Base-by-base conservation (phyloP, 2,888 invertebrate genomes). In the Cremastinae sp. region DNA sequence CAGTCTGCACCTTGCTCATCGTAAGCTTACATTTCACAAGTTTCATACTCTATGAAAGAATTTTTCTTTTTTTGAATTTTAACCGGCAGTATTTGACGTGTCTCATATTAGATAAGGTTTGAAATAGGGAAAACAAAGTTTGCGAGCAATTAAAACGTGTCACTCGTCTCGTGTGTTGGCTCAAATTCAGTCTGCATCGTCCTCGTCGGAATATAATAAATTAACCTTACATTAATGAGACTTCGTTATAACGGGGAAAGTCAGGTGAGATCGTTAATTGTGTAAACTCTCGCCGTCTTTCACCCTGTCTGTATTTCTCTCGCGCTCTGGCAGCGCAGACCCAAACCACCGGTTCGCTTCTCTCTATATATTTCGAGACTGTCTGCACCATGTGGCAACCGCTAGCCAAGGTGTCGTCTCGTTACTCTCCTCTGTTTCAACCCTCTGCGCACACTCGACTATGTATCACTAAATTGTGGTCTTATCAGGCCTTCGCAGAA, bases 261-360 rank as follows among this genome's bases (percentile, higher is more conserved):
- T 68, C 75, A 75, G 78, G 75, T 78, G 71, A 71, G 68, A 76
- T 76, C 75, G 73, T 79, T 79, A 79, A 78, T 79, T 79, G 75
- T 69, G 53, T 28, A 73, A 76, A 76, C 69, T 71, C 74, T 71
- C 74, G 22, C 47, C 73, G 18, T 35, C 28, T 22, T 53, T 56
- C 43, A 12, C 43, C 37, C 18, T 47, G 20, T 55, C 22, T 39
- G 20, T 37, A 43, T 45, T 16, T 61, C 22, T 41, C 39, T 43
- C 39, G 22, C 41, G 16, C 55, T 20, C 37, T 41, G 58, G 64
- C 49, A 55, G 9, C 2, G 47, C 59, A 49, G 49, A 20, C 49
- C 45, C 66, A 37, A 39, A n/a, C 39, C 10, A 22, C n/a, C 7
- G 28, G 35, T 37, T 45, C 14, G 10, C 10, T 10, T 16, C n/a